A percentile compares a stretch with the other conserved stretches of the same genome.
These are phyloP conservation scores for Phylloscopus trochilus DNA, from an alignment of 2,113 vertebrate genomes.

Conservation along the genomic window DNA sequence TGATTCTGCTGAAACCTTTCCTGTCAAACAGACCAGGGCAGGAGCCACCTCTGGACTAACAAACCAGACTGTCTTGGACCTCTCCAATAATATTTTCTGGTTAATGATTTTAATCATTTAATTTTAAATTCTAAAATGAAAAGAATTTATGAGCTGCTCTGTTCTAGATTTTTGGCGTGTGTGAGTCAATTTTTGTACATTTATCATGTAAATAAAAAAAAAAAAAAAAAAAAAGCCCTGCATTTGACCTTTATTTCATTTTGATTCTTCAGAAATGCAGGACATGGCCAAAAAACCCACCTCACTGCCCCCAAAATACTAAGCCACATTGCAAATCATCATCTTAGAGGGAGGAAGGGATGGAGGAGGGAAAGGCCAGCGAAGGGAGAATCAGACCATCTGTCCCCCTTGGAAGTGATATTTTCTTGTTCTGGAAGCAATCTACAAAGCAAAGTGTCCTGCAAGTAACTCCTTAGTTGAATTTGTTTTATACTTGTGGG, in stretches of 20 bases:
- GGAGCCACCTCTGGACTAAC: neutral
- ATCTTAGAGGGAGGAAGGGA: neutral
- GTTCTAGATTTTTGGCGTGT: neutral
- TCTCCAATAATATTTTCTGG: neutral
- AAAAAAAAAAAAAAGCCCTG: neutral
- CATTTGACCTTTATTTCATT: neutral
- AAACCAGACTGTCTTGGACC: neutral
- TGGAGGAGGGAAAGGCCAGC: neutral
- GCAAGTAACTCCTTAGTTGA: neutral
- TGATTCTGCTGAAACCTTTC: neutral
- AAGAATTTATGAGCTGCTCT: neutral
- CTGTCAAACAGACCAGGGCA: neutral
- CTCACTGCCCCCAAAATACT: neutral
- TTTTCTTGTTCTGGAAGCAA: neutral
- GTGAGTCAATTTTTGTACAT: neutral
- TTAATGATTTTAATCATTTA: neutral
- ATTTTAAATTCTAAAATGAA: neutral
- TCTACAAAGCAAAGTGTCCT: neutral
- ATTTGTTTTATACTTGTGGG: neutral
- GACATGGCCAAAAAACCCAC: fast-evolving
- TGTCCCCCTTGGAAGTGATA: neutral
- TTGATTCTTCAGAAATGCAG: neutral
- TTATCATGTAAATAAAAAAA: neutral
- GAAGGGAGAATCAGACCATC: neutral
- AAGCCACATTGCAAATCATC: neutral